Evolutionary conservation across 37 sponge, comb jelly and placozoan species (phyloP).

Genomic region (Diacarnus erythraeanus): DNA sequence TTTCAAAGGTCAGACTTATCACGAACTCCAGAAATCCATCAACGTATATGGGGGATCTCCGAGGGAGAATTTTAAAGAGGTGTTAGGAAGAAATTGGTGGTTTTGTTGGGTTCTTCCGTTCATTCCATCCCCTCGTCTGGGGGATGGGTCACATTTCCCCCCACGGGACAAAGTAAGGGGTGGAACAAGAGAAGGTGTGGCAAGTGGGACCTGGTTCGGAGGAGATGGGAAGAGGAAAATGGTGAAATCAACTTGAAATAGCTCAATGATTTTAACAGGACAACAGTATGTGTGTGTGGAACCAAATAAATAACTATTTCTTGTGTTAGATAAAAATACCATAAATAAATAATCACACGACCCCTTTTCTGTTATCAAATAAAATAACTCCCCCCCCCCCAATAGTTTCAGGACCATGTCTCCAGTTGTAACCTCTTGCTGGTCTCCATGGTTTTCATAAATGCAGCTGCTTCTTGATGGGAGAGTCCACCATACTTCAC

Average conservation of each 20-base stretch:
- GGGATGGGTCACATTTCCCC: constrained; percentile 65
- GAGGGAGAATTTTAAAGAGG: constrained; percentile 37
- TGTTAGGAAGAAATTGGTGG: constrained; percentile 76
- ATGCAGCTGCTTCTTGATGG: constrained; percentile 46
- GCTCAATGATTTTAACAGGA: not conserved
- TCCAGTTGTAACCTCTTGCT: constrained; percentile 80
- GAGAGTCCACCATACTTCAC: constrained; percentile 36
- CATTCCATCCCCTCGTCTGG: constrained; percentile 68
- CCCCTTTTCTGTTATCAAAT: not conserved
- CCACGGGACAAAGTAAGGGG: constrained; percentile 2
- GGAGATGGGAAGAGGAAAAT: not conserved
- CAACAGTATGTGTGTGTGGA: not conserved
- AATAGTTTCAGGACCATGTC: constrained; percentile 64
- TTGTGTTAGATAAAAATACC: not conserved
- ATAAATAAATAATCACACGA: not conserved
- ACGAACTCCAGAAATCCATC: constrained; percentile 33
- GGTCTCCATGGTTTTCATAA: constrained; percentile 51
- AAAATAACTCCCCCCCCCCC: not conserved
- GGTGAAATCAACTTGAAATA: not conserved
- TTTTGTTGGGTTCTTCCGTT: constrained; percentile 65
- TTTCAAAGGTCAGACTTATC: constrained; percentile 67
- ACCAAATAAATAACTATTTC: not conserved
- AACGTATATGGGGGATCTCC: constrained; percentile 25
- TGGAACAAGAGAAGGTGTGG: not conserved
- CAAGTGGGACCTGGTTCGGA: too few relatives aligned